A percentile compares a stretch with the other conserved stretches of the same genome.
These are phyloP conservation scores for Chaetogeoica ovagalla DNA, from an alignment of 2,888 invertebrate species.

Conservation along the genomic window DNA sequence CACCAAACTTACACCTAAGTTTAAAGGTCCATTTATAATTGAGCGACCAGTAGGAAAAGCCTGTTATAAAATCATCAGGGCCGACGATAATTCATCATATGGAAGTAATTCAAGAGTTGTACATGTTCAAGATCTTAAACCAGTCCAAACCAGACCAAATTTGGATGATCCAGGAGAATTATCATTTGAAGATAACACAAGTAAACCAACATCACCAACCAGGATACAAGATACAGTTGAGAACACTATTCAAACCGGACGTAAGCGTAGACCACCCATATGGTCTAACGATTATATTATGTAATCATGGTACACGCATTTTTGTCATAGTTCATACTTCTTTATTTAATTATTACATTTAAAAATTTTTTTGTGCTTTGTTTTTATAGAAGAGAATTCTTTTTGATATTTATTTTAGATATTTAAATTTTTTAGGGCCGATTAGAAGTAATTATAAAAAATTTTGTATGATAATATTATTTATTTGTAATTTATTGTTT, in stretches of 20 bases:
- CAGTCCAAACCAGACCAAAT: slow-evolving; percentile 5
- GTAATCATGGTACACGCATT: too few relatives aligned
- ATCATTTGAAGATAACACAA: background rate
- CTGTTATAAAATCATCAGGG: slow-evolving; percentile 14
- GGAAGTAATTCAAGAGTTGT: slow-evolving; percentile 13
- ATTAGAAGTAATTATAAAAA: background rate
- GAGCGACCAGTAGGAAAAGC: slow-evolving; percentile 7
- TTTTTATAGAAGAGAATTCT: too few relatives aligned
- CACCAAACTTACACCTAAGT: slow-evolving; percentile 13
- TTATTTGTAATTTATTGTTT: slow-evolving; percentile 8
- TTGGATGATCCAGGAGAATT: background rate
- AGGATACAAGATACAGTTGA: background rate
- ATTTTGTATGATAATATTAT: background rate
- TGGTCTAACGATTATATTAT: too few relatives aligned
- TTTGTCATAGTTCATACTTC: too few relatives aligned
- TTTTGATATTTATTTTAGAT: too few relatives aligned
- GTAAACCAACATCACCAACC: background rate
- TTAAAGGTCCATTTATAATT: slow-evolving; percentile 9
- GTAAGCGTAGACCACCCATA: too few relatives aligned
- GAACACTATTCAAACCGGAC: background rate
- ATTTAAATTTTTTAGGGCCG: too few relatives aligned
- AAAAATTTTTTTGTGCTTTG: too few relatives aligned
- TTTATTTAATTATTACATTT: too few relatives aligned
- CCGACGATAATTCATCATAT: slow-evolving; percentile 8
- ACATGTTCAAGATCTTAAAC: background rate